These are phyloP conservation scores for Conus canariensis DNA, from an alignment of 2,888 invertebrate genomes.

Conservation along the genomic window DNA sequence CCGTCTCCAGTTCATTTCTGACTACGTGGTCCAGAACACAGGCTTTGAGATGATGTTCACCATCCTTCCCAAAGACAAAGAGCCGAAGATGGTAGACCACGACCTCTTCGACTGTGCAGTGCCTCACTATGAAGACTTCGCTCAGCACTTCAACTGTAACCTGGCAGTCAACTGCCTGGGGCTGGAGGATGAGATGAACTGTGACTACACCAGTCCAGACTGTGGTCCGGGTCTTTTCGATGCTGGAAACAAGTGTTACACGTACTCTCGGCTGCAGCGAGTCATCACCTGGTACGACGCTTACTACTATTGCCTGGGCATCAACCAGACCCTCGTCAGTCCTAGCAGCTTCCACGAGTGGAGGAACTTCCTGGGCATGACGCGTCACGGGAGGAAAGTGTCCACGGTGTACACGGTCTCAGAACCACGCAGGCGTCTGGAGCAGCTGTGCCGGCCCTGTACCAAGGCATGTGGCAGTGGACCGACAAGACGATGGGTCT, in stretches of 20 bases:
- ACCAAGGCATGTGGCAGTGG: slow-evolving; percentile 36
- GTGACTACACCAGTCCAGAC: slow-evolving; percentile 11
- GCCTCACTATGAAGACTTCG: slow-evolving; percentile 8
- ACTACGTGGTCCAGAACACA: neutral
- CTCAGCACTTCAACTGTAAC: slow-evolving; percentile 32
- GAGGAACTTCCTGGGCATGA: neutral
- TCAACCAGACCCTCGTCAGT: slow-evolving; percentile 25
- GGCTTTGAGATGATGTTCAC: slow-evolving; percentile 41
- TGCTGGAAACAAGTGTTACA: slow-evolving; percentile 18
- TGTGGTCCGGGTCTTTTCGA: slow-evolving; percentile 19
- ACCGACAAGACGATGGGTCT: slow-evolving; percentile 27
- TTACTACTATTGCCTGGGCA: neutral
- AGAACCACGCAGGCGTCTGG: slow-evolving; percentile 22
- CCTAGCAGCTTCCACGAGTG: slow-evolving; percentile 12
- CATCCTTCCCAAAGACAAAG: neutral
- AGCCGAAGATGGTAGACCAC: neutral
- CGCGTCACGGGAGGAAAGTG: neutral
- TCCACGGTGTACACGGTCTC: slow-evolving; percentile 21
- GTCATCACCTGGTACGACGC: slow-evolving; percentile 32
- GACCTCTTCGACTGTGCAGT: slow-evolving; percentile 39
- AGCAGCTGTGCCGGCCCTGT: slow-evolving; percentile 5
- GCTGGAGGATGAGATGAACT: slow-evolving; percentile 30
- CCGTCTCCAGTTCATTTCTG: neutral
- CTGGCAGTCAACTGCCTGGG: slow-evolving; percentile 23
- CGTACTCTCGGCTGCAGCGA: neutral